A percentile compares a stretch with the other conserved stretches of the same genome.
These are phyloP conservation scores for Eupithecia pulchellata DNA, from an alignment of 2,888 invertebrate species.

Conservation along the genomic window DNA sequence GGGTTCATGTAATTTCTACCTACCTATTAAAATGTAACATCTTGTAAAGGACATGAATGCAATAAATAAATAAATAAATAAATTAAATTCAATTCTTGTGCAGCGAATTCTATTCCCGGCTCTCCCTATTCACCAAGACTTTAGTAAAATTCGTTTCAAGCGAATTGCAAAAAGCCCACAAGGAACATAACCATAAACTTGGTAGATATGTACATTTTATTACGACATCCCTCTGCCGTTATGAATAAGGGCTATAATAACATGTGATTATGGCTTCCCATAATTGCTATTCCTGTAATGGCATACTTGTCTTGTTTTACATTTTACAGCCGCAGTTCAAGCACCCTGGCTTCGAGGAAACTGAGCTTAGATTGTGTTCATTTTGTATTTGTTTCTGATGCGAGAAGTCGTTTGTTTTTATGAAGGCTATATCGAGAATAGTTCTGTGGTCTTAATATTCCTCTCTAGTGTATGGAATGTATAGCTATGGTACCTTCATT, in stretches of 20 bases:
- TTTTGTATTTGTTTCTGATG: background rate
- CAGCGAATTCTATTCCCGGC: background rate
- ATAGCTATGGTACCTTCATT: background rate
- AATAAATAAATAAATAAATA: too few species aligned
- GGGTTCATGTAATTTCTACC: too few species aligned
- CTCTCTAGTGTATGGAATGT: background rate
- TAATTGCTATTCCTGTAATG: conserved; percentile 41
- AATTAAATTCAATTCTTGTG: background rate
- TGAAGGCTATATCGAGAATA: too few species aligned
- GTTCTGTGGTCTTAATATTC: background rate
- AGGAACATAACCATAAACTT: background rate
- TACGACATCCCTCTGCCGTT: background rate
- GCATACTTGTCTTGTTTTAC: conserved; percentile 35
- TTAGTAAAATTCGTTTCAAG: background rate
- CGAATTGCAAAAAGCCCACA: background rate
- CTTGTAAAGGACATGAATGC: too few species aligned
- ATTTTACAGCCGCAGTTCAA: conserved; percentile 48
- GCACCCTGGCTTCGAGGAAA: background rate
- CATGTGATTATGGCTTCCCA: conserved; percentile 35
- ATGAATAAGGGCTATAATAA: conserved; percentile 29
- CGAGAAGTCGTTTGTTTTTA: background rate
- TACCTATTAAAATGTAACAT: too few species aligned
- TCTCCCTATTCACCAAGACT: background rate
- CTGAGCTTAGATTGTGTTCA: background rate
- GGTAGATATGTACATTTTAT: background rate